Percentiles rank a stretch among this genome's conserved stretches.
Conservation (phyloP, 2,888 invertebrate species). For the Sarcophaga carnaria region DNA sequence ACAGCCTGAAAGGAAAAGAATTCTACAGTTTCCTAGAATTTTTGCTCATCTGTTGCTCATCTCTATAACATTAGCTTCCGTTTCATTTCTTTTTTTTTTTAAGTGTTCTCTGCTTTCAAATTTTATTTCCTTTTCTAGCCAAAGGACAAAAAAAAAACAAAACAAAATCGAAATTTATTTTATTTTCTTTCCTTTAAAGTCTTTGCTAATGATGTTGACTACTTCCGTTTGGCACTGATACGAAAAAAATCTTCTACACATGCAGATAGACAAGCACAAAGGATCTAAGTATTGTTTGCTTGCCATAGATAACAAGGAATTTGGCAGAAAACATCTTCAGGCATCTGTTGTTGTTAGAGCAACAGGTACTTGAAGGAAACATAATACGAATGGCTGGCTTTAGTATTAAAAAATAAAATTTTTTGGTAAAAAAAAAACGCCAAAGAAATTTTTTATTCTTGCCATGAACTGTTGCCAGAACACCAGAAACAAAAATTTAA, state of each 20-base stretch:
- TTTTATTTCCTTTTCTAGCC: conserved; percentile 44
- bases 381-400: neutral
- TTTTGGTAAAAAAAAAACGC: neutral
- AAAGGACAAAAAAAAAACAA: conserved; percentile 7
- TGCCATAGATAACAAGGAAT: conserved; percentile 1
- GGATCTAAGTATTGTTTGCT: no score
- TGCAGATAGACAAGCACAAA: no score
- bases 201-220: conserved; percentile 62
- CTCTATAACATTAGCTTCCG: conserved; percentile 55
- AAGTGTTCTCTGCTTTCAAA: conserved; percentile 11
- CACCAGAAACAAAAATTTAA: no score
- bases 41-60: conserved; percentile 63
- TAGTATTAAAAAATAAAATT: neutral
- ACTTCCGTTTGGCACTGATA: conserved; percentile 66
- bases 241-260: conserved; percentile 6
- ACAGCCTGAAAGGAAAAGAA: no score
- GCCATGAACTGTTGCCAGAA: neutral
- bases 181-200: conserved; percentile 35
- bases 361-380: conserved; percentile 56
- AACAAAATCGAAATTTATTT: conserved; percentile 30
- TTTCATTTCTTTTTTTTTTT: conserved; percentile 30
- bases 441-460: conserved; percentile 12
- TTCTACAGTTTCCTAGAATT: neutral
- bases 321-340: conserved; percentile 6
- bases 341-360: conserved; percentile 50